Conservation (phyloP, 2,113 vertebrate species). For the Naja naja region DNA sequence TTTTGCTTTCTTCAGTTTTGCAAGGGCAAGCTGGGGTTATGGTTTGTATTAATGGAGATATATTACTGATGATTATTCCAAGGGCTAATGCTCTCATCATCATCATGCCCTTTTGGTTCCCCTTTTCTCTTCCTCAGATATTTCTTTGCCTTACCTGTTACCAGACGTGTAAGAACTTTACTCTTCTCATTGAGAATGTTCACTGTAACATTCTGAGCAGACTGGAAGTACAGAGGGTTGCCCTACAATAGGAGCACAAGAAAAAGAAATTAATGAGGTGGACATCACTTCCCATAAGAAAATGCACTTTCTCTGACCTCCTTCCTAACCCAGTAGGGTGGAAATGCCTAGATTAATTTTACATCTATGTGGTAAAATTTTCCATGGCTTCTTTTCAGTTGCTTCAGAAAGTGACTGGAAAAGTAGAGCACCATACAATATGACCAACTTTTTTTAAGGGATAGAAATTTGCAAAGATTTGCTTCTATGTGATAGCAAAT, state of each 20-base stretch:
- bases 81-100: background rate
- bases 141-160: conserved; percentile 83
- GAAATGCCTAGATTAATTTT: background rate
- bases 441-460: background rate
- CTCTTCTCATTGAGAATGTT: conserved; percentile 92
- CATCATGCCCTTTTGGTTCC: background rate
- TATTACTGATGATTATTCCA: background rate
- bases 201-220: conserved; percentile 93
- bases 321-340: background rate
- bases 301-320: background rate
- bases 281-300: background rate
- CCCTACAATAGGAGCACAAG: conserved; percentile 76
- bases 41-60: conserved; percentile 14
- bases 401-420: background rate
- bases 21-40: conserved; percentile 8
- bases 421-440: background rate
- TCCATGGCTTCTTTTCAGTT: background rate
- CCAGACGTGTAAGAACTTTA: conserved; percentile 89
- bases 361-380: background rate
- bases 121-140: background rate
- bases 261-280: conserved; percentile 46
- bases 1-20: conserved; percentile 26
- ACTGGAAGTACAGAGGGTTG: conserved; percentile 93
- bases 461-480: background rate
- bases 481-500: background rate